Base-by-base conservation (phyloP, 2,797 vertebrate species). In the Scomberomorus guttatus region DNA sequence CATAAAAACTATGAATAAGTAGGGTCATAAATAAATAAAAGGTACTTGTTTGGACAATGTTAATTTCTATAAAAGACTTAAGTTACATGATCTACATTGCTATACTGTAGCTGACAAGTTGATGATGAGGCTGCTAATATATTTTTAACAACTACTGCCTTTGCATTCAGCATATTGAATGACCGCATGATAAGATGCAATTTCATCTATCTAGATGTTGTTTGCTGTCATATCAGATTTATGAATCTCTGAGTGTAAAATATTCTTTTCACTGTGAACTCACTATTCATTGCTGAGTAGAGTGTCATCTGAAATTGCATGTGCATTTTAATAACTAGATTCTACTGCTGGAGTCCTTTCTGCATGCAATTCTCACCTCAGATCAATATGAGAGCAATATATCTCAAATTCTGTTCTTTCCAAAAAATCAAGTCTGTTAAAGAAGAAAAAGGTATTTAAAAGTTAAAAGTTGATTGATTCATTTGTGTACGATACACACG, bases 401-500 rank as follows among this genome's bases (percentile, higher is more conserved):
- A 60, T 78, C 0, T 69, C 27, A 34, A 37, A 74, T 69, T 65
- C 52, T 3, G 9, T 17, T 44, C 66, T 58, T 67, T 42, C 22
- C 24, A 8, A 69, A 68, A 46, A 46, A 72, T 59, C 46, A 11
- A 11, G 0, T 24, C n/a, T 2, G 12, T 69, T 48, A 2, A 2
- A 67, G 32, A 51, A 42, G 32, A 37, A 27, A 39, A 54, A 22
- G 24, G 6, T 68, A 24, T 37, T 42, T 60, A 32, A 24, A 55
- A 29, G 34, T 75, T 82, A 59, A 72, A 81, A 76, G 29, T 81
- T 29, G 29, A 58, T 27, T 58, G 46, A 77, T 87, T 79, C 20
- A 77, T 87, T 82, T 89, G 82, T 86, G 73, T 51, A 56, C 58
- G 18, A 72, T 29, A 76, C 74, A 71, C 65, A 46, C 57, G 1